phyloP scores from a whole-genome alignment of 2,888 invertebrate genomes.

The Drymonia ruficornis region DNA sequence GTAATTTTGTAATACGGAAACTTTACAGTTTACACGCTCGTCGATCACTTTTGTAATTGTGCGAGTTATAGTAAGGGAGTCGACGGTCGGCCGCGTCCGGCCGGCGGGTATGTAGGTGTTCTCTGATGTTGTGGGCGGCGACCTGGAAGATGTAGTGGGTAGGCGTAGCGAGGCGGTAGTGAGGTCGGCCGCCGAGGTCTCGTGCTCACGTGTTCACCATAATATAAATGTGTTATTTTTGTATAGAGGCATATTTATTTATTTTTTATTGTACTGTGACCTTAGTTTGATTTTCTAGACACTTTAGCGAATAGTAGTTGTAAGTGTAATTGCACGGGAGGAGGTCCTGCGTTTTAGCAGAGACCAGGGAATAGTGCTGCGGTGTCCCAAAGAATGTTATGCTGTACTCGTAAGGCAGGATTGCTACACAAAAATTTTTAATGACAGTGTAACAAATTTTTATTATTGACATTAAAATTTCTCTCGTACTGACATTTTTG shows the following conservation, averaged over 20 bases:
- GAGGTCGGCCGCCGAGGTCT: slow-evolving; percentile 50
- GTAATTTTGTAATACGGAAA: slow-evolving; percentile 74
- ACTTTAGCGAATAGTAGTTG: slow-evolving; percentile 74
- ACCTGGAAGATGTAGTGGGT: slow-evolving; percentile 17
- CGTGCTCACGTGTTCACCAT: slow-evolving; percentile 80
- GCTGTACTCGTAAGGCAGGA: slow-evolving; percentile 52
- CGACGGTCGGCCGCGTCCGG: slow-evolving; percentile 61
- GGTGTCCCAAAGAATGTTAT: slow-evolving; percentile 81
- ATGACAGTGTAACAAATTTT: slow-evolving; percentile 8
- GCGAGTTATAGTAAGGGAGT: slow-evolving; percentile 68
- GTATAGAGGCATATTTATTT: slow-evolving; percentile 83
- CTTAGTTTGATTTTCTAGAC: slow-evolving; percentile 70
- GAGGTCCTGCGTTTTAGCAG: slow-evolving; percentile 81
- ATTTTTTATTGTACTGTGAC: slow-evolving; percentile 71
- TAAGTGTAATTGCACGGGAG: slow-evolving; percentile 74
- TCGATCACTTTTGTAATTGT: slow-evolving; percentile 81
- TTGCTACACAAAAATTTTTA: neutral
- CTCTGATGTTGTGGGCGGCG: slow-evolving; percentile 5
- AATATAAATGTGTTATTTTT: slow-evolving; percentile 78
- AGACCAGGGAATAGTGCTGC: slow-evolving; percentile 75
- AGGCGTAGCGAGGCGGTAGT: slow-evolving; percentile 26
- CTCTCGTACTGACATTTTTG: slow-evolving; percentile 43
- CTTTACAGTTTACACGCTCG: slow-evolving; percentile 73
- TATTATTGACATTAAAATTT: slow-evolving; percentile 38
- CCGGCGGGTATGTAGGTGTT: slow-evolving; percentile 32